phyloP scores from a whole-genome alignment of 1,140 invertebrate species.

The Condylostylus longicornis region DNA sequence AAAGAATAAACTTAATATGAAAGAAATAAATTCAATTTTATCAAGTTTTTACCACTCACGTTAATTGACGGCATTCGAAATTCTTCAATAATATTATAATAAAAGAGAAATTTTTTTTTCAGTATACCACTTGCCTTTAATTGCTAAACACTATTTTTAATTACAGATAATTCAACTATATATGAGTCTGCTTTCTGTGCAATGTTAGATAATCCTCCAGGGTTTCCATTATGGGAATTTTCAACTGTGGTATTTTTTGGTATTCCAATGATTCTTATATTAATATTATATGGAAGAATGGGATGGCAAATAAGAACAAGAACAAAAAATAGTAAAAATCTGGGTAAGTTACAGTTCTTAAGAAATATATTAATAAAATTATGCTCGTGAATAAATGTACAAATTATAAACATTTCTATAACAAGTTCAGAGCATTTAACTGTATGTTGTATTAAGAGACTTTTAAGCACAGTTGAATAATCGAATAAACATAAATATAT shows the following conservation, averaged over 20 bases:
- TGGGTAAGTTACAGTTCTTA: slow-evolving; percentile 29
- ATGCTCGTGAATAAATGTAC: background rate
- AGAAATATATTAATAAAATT: background rate
- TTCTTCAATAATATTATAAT: no score
- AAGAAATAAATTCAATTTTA: no score
- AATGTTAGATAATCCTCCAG: slow-evolving; percentile 45
- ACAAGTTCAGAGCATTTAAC: no score
- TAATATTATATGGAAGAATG: slow-evolving; percentile 62
- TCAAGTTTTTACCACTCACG: background rate
- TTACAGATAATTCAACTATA: slow-evolving; percentile 31
- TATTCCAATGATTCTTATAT: slow-evolving; percentile 63
- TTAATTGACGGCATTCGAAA: no score
- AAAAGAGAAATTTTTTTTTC: no score
- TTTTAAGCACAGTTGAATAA: no score
- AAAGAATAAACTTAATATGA: no score
- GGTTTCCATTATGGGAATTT: slow-evolving; percentile 58
- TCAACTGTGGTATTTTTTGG: slow-evolving; percentile 71
- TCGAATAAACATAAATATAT: no score
- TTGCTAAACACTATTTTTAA: no score
- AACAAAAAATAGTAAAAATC: slow-evolving; percentile 30
- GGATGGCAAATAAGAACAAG: slow-evolving; percentile 49
- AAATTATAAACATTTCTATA: background rate
- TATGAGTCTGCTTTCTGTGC: slow-evolving; percentile 61
- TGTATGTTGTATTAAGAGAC: no score
- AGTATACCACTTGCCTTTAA: no score